Base-by-base conservation (phyloP, 2,797 vertebrate genomes). In the Microcaecilia unicolor region DNA sequence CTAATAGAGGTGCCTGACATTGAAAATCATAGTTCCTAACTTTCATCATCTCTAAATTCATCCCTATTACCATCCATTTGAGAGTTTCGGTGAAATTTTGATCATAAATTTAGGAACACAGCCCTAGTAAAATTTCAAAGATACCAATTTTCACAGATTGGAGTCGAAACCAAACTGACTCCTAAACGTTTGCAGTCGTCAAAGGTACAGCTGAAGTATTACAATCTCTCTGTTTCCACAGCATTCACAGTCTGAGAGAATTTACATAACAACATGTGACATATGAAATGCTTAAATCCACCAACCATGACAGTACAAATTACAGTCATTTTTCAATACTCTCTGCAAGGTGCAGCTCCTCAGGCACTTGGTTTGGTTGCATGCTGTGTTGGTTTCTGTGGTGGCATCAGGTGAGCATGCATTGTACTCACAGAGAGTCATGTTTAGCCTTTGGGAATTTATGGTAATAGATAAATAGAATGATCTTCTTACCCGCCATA, bases 401-500 rank as follows among this genome's bases (percentile, higher is more conserved):
- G 50, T 9, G 28, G 41, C 58, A 51, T 66, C 50, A 50, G 20
- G 46, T 45, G 66, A 33, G 56, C 65, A 46, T 60, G 76, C 64
- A 47, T 45, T 58, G 25, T 31, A n/a, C 37, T 33, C 22, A 5
- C 40, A 47, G 35, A 43, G 8, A 25, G 31, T 17, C 14, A 21
- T 34, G 35, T n/a, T n/a, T n/a, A n/a, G 55, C 54, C 34, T 22
- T 15, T 7, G 14, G 44, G 44, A 30, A 18, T 6, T 27, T 43
- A 9, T 24, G 36, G 41, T 25, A 31, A 39, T 10, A 25, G 19
- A 0, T 20, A 10, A 39, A 38, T 17, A 21, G 29, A 31, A 34
- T 21, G 35, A 38, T 30, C 28, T 33, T 62, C 88, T 92, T 76
- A 97, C 93, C 93, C 90, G 83, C 93, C 93, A 0, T 97, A 97